phyloP scores from a whole-genome alignment of 2,113 vertebrate genomes.

The Coturnix japonica region DNA sequence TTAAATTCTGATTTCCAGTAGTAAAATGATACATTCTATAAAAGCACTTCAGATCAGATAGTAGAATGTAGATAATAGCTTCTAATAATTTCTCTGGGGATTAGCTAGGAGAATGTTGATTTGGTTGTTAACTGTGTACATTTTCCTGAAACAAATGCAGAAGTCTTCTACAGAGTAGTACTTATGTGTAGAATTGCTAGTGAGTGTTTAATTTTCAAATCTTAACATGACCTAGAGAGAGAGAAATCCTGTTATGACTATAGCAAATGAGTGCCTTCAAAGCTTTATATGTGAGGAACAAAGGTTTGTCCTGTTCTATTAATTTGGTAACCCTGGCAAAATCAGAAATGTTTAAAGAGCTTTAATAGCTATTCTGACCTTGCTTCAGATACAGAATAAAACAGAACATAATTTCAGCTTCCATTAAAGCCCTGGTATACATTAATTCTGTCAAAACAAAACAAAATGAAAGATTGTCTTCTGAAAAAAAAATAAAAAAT shows the following conservation, averaged over 20 bases:
- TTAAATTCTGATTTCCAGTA: not conserved
- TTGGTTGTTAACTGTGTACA: not conserved
- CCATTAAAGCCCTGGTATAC: constrained; percentile 61
- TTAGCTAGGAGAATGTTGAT: not conserved
- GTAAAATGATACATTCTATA: not conserved
- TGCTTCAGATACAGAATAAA: constrained; percentile 57
- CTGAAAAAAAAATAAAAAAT: not conserved
- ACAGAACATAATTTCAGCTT: constrained; percentile 65
- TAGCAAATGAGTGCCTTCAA: not conserved
- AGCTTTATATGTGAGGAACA: constrained; percentile 21
- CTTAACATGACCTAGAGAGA: not conserved
- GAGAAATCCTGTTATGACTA: not conserved
- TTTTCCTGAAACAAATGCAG: not conserved
- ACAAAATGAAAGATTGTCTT: not conserved
- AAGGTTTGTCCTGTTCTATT: constrained; percentile 44
- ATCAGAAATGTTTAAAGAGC: constrained; percentile 43
- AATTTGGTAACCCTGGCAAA: constrained; percentile 61
- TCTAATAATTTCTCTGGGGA: not conserved
- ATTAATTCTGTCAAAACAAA: constrained; percentile 60
- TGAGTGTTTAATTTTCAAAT: not conserved
- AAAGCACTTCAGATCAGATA: not conserved
- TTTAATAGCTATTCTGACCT: constrained; percentile 66
- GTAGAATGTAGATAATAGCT: rapidly evolving
- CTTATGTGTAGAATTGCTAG: not conserved
- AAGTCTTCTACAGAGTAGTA: not conserved